phyloP scores from a whole-genome alignment of 1,140 invertebrate species.

The Lamellibrachia luymesi region DNA sequence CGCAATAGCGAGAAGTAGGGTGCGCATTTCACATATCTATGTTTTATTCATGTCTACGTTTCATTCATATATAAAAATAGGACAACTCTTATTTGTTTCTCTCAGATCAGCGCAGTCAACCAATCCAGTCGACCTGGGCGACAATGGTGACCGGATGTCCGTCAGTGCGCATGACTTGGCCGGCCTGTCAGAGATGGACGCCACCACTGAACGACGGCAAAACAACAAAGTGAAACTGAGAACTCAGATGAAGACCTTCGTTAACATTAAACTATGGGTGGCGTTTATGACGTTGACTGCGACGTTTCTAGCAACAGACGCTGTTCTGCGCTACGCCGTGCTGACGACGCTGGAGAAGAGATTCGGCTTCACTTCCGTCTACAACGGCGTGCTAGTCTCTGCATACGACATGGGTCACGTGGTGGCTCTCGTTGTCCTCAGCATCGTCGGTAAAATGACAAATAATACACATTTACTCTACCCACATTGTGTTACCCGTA shows the following conservation, averaged over 20 bases:
- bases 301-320: neutral
- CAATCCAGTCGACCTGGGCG: neutral
- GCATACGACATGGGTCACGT: neutral
- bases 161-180: neutral
- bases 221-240: neutral
- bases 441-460: neutral
- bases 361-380: neutral
- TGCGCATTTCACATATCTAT: no score
- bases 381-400: neutral
- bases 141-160: neutral
- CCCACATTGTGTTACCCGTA: neutral
- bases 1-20: no score
- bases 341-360: neutral
- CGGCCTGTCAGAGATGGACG: neutral
- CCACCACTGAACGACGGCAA: neutral
- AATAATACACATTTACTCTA: neutral
- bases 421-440: neutral
- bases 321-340: neutral
- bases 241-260: neutral
- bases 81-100: neutral
- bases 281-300: neutral
- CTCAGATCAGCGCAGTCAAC: neutral
- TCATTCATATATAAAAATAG: no score
- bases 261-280: neutral
- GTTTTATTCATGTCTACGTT: no score